These are phyloP conservation scores for Eriosoma lanigerum DNA, from an alignment of 1,140 invertebrate genomes.

Conservation along the genomic window DNA sequence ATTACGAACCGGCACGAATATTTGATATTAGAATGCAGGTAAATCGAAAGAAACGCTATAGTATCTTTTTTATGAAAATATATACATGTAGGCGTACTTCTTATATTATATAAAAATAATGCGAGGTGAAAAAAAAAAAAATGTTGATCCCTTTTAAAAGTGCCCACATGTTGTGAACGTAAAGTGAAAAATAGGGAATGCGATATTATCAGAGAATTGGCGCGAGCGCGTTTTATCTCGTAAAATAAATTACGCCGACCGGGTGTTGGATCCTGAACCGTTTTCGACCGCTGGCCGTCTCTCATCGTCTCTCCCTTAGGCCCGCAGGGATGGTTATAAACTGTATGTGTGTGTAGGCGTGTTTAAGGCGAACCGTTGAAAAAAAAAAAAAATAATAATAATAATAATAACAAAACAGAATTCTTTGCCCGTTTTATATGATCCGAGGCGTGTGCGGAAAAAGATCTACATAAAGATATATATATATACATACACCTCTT, in stretches of 20 bases:
- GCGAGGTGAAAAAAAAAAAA: background rate
- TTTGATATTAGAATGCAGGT: background rate
- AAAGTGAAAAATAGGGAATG: conserved; percentile 23
- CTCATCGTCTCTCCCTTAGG: background rate
- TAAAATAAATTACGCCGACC: conserved; percentile 45
- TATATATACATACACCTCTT: background rate
- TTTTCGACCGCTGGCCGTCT: background rate
- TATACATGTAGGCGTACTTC: background rate
- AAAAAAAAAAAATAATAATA: too few relatives aligned
- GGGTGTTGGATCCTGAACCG: conserved; percentile 16
- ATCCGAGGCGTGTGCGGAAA: background rate
- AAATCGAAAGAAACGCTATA: background rate
- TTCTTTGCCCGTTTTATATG: conserved; percentile 23
- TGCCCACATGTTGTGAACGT: conserved; percentile 28
- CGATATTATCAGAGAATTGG: background rate
- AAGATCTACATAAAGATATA: too few relatives aligned
- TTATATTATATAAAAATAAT: conserved; percentile 2
- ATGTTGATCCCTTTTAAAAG: conserved; percentile 9
- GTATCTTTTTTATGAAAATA: conserved; percentile 12
- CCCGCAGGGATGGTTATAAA: background rate
- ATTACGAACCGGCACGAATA: background rate
- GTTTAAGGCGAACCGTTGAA: background rate
- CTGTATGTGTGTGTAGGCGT: background rate
- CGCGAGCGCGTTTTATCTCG: conserved; percentile 7
- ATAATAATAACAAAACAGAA: background rate